These are phyloP conservation scores for Abrostola triplasia DNA, from an alignment of 2,888 invertebrate genomes.

Conservation along the genomic window DNA sequence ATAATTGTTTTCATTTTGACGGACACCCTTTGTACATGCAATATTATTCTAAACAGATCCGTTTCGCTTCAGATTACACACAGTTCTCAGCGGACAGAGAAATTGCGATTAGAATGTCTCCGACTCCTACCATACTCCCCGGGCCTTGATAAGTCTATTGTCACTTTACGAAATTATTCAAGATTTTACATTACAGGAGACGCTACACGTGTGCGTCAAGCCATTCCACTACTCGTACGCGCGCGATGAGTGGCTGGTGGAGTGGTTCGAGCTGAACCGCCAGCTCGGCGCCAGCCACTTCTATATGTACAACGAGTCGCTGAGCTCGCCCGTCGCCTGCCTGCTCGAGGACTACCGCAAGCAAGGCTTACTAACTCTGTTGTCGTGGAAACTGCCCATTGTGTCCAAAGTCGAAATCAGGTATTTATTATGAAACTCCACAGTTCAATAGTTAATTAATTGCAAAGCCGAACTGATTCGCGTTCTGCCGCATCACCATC, in stretches of 20 bases:
- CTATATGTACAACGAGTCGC: slow-evolving; percentile 96
- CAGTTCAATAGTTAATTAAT: background rate
- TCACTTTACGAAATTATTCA: background rate
- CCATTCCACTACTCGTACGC: slow-evolving; percentile 97
- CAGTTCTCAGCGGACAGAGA: too few species aligned
- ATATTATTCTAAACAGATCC: too few species aligned
- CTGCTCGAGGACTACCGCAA: slow-evolving; percentile 91
- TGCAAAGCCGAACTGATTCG: background rate
- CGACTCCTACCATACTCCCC: too few species aligned
- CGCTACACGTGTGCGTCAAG: slow-evolving; percentile 95
- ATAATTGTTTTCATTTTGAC: too few species aligned
- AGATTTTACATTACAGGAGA: slow-evolving; percentile 76
- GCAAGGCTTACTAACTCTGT: slow-evolving; percentile 90
- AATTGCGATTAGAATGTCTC: too few species aligned
- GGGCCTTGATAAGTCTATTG: too few species aligned
- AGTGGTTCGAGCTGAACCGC: slow-evolving; percentile 96
- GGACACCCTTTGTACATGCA: too few species aligned
- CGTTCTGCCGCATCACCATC: too few species aligned
- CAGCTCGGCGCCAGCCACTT: slow-evolving; percentile 95
- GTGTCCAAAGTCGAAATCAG: slow-evolving; percentile 95
- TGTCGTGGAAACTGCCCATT: slow-evolving; percentile 96
- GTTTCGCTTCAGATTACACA: too few species aligned
- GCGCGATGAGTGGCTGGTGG: slow-evolving; percentile 93
- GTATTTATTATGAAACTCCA: slow-evolving; percentile 53
- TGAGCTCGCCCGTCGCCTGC: slow-evolving; percentile 93